A percentile compares a stretch with the other conserved stretches of the same genome.
Conservation (phyloP, 2,888 invertebrate genomes). For the Heteromurus nitidus region DNA sequence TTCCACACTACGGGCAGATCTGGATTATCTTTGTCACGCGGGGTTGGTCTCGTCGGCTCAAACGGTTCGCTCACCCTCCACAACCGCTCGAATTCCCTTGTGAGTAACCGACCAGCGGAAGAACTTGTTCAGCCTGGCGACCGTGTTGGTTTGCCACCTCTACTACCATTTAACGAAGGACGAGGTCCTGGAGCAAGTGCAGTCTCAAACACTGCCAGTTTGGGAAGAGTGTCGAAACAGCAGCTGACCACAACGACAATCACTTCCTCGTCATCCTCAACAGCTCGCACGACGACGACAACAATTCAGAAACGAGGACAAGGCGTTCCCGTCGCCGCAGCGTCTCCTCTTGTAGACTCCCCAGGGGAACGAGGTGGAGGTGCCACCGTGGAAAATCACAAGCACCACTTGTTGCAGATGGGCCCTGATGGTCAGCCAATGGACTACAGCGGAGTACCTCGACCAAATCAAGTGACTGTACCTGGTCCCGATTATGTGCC, state of each 20-base stretch:
- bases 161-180: conserved; percentile 26
- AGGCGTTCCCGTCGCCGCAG: conserved; percentile 7
- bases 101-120: conserved; percentile 19
- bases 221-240: conserved; percentile 57
- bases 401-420: conserved; percentile 75
- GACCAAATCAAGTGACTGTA: conserved; percentile 72
- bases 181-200: not conserved
- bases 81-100: conserved; percentile 52
- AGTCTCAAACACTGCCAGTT: conserved; percentile 54
- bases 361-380: conserved; percentile 32
- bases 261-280: conserved; percentile 50
- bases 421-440: conserved; percentile 78
- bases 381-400: conserved; percentile 30
- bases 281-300: conserved; percentile 47
- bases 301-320: conserved; percentile 40
- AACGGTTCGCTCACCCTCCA: conserved; percentile 51
- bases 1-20: conserved; percentile 61
- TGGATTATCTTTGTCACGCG: conserved; percentile 43
- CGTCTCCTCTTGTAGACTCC: conserved; percentile 39
- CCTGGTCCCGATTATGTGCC: conserved; percentile 73
- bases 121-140: conserved; percentile 26
- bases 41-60: conserved; percentile 45
- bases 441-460: conserved; percentile 73
- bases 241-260: conserved; percentile 56
- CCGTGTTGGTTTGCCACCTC: conserved; percentile 31